These are phyloP conservation scores for Diloba caeruleocephala DNA, from an alignment of 2,888 invertebrate species.

Conservation along the genomic window DNA sequence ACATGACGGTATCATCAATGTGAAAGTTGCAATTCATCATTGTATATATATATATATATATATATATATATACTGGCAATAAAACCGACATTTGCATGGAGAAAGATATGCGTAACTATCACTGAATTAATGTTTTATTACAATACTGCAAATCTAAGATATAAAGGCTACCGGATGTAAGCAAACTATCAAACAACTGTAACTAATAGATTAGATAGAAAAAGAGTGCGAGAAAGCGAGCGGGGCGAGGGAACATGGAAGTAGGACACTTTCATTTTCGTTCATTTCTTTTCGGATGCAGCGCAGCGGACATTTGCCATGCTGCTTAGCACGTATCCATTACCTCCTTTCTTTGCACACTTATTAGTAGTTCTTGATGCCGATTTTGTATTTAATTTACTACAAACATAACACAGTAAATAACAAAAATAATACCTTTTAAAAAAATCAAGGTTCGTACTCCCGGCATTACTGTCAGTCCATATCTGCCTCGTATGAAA, in stretches of 20 bases:
- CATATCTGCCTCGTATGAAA: constrained; percentile 6
- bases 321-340: constrained; percentile 80
- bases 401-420: constrained; percentile 33
- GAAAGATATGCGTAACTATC: constrained; percentile 21
- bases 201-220: constrained; percentile 81
- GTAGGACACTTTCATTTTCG: constrained; percentile 88
- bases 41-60: constrained; percentile 6
- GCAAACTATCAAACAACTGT: constrained; percentile 70
- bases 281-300: constrained; percentile 88
- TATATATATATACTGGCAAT: constrained; percentile 10
- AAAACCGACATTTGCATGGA: too few species aligned
- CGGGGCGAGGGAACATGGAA: constrained; percentile 71
- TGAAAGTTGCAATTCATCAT: constrained; percentile 30
- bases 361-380: constrained; percentile 66
- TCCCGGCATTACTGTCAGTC: background rate
- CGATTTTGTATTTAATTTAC: constrained; percentile 54
- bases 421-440: constrained; percentile 2
- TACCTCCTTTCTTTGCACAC: constrained; percentile 78
- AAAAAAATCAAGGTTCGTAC: background rate
- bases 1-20: constrained; percentile 8
- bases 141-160: constrained; percentile 48
- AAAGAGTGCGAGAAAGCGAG: constrained; percentile 83
- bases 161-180: constrained; percentile 67
- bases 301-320: constrained; percentile 77
- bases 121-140: constrained; percentile 42